Base-by-base conservation (phyloP, 2,113 vertebrate species). In the Psittacus erithacus region DNA sequence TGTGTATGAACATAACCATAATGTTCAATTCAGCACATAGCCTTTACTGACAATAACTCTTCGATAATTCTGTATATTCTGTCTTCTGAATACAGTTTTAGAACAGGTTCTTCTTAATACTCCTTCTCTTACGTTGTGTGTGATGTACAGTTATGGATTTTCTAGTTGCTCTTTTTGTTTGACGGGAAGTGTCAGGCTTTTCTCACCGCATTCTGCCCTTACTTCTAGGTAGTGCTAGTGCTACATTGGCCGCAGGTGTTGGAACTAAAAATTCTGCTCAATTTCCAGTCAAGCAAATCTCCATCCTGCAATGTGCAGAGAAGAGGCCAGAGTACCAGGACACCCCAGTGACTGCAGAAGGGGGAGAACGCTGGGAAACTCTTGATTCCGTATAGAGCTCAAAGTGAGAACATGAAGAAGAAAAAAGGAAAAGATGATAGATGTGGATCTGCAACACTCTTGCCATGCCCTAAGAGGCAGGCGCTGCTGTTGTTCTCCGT, bases 201-300 rank as follows among this genome's bases (percentile, higher is more conserved):
- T 38, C 60, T 67, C 44, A 49, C 9, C 27, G 15, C 31, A 35
- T 49, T 57, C 50, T 65, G 27, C 14, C 22, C 49, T 77, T 57
- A 38, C 13, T 78, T 71, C 70, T 71, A 44, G 44, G 52, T 50
- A 65, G 13, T 41, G n/a, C 50, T 74, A 39, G 7, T 49, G 2
- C 62, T 70, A 20, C 27, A 80, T 79, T 0, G 0, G 19, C 43
- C 24, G 0, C 23, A 35, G 14, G 6, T 88, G 11, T 57, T 41
- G 49, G 50, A 78, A 47, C 35, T n/a, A 31, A 20, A 91, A 78
- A 83, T 55, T 60, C 39, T 12, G 4, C 41, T 70, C 24, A 12
- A 2, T 65, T 68, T 84, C 59, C 28, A 57, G 6, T 14, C 44
- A 47, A 85, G 31, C 6, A 77, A 52, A 74, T 76, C 60, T 49